Percentiles rank a stretch among this genome's conserved stretches.
These are phyloP conservation scores for Drosophila nannoptera DNA, from an alignment of 1,140 invertebrate genomes.

Conservation along the genomic window DNA sequence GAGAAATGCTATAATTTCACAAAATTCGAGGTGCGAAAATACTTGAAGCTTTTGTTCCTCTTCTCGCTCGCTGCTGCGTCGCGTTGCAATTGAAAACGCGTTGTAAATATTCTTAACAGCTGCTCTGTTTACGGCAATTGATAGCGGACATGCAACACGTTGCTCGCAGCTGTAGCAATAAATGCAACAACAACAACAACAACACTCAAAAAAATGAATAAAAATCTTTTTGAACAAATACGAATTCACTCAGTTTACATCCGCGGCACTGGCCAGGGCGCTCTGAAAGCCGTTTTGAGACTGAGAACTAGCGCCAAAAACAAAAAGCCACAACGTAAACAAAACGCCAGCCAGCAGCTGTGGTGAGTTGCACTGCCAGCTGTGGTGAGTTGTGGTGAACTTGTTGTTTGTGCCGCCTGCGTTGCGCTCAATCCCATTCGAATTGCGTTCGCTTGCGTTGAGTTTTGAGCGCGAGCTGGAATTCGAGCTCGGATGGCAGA, in stretches of 20 bases:
- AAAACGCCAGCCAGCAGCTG: conserved; percentile 14
- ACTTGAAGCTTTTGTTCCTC: background rate
- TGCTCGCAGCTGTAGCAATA: conserved; percentile 23
- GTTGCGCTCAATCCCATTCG: conserved; percentile 9
- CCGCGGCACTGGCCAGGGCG: conserved; percentile 64
- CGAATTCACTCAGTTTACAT: conserved; percentile 12
- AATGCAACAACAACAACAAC: too few relatives aligned
- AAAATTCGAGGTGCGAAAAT: conserved; percentile 49
- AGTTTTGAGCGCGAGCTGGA: background rate
- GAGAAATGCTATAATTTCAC: conserved; percentile 22
- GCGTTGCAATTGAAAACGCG: conserved; percentile 21
- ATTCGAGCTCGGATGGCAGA: conserved; percentile 33
- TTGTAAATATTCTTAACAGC: conserved; percentile 29
- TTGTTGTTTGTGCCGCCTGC: too few relatives aligned
- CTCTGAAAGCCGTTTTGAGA: conserved; percentile 75
- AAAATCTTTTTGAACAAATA: too few relatives aligned
- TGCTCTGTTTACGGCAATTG: conserved; percentile 21
- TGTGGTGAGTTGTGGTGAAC: conserved; percentile 6
- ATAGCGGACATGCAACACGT: conserved; percentile 58
- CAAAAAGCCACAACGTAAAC: conserved; percentile 27
- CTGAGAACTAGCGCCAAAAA: conserved; percentile 58
- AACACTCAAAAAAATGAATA: too few relatives aligned
- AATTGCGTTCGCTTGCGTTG: conserved; percentile 4
- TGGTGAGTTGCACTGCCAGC: conserved; percentile 15
- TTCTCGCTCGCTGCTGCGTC: background rate